These are phyloP conservation scores for Chaetophractus vellerosus DNA, from an alignment of 2,797 vertebrate species.

Conservation along the genomic window DNA sequence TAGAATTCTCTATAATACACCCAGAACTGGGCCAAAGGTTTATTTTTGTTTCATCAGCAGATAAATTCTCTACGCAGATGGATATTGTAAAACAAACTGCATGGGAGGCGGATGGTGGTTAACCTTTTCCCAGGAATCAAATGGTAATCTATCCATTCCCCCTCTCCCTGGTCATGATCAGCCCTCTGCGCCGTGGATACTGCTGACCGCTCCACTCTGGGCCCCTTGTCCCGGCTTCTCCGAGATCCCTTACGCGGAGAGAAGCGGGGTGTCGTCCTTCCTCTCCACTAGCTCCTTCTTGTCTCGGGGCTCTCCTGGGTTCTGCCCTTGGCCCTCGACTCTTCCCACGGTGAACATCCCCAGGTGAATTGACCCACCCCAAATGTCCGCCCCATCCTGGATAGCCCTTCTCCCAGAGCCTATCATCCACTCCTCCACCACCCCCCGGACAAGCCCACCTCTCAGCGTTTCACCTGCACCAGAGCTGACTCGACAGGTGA, in stretches of 20 bases:
- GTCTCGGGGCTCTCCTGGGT: no score
- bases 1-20: neutral
- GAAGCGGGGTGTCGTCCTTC: neutral
- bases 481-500: neutral
- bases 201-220: neutral
- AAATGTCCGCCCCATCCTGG: no score
- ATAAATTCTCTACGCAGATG: neutral
- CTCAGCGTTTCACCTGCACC: neutral
- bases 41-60: constrained; percentile 17
- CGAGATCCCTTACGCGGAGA: neutral
- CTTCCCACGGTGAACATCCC: neutral
- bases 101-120: neutral
- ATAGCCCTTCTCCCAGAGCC: neutral
- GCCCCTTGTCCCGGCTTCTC: neutral
- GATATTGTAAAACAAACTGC: neutral
- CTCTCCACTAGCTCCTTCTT: neutral
- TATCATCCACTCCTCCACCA: no score
- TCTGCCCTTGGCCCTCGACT: neutral
- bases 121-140: neutral
- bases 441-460: neutral
- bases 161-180: no score
- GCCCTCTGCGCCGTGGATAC: neutral
- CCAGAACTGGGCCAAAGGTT: neutral
- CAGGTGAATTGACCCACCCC: neutral
- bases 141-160: neutral